phyloP scores from a whole-genome alignment of 2,888 invertebrate species.

The Ellobium chinense region DNA sequence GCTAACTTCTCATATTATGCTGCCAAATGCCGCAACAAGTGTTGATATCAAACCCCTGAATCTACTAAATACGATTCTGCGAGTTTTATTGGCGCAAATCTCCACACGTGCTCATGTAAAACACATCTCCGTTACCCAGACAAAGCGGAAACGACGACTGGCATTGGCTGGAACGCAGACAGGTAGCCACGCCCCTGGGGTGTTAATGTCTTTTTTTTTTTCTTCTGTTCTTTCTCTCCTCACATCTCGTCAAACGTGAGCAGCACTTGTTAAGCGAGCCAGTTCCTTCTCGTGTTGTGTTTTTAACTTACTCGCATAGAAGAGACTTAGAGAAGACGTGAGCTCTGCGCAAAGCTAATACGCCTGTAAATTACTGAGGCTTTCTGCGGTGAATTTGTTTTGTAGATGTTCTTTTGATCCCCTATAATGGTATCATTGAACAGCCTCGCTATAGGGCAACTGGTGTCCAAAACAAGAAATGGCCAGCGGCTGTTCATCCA shows the following conservation, averaged over 20 bases:
- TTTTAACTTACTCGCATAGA: slow-evolving; percentile 4
- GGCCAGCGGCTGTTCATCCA: too few relatives aligned
- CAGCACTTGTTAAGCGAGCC: slow-evolving; percentile 13
- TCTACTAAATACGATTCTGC: not conserved
- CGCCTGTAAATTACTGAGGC: not conserved
- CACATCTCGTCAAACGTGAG: not conserved
- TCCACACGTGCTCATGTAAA: slow-evolving; percentile 9
- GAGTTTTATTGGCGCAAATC: not conserved
- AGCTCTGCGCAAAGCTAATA: not conserved
- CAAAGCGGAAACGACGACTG: not conserved
- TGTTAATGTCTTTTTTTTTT: not conserved
- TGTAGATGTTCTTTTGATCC: slow-evolving; percentile 8
- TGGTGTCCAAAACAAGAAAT: too few relatives aligned
- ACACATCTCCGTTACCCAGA: slow-evolving; percentile 3
- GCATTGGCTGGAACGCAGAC: slow-evolving; percentile 1
- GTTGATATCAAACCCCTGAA: not conserved
- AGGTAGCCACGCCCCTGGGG: slow-evolving; percentile 10
- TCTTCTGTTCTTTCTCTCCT: not conserved
- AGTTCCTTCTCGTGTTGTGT: not conserved
- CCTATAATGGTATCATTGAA: not conserved
- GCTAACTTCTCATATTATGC: too few relatives aligned
- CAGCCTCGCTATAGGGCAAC: too few relatives aligned
- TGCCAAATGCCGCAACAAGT: not conserved
- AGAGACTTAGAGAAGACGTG: not conserved
- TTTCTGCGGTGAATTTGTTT: not conserved